phyloP scores from a whole-genome alignment of 2,888 invertebrate species.

The Cyclophora albipunctata region DNA sequence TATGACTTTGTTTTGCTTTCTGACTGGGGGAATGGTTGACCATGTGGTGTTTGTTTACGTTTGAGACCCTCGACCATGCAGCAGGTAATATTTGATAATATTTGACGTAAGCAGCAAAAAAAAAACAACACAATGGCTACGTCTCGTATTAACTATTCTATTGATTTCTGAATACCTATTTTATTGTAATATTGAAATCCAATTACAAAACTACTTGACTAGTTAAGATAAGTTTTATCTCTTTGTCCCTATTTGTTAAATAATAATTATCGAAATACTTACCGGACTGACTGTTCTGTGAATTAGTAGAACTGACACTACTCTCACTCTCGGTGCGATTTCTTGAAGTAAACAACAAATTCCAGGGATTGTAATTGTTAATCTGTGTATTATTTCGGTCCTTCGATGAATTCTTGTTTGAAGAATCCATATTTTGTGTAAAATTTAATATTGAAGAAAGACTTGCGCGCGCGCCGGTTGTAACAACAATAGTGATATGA shows the following conservation, averaged over 20 bases:
- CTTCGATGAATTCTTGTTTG: constrained; percentile 41
- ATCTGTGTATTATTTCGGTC: constrained; percentile 34
- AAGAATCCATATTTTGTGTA: constrained; percentile 46
- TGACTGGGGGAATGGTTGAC: neutral
- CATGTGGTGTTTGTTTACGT: constrained; percentile 11
- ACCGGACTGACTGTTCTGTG: constrained; percentile 51
- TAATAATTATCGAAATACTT: constrained; percentile 16
- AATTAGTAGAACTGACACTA: constrained; percentile 45
- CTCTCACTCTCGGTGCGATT: constrained; percentile 62
- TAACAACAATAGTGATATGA: constrained; percentile 49
- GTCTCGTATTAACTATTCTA: too few relatives aligned
- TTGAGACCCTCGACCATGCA: too few relatives aligned
- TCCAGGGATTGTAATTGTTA: constrained; percentile 57
- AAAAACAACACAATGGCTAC: too few relatives aligned
- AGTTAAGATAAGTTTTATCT: too few relatives aligned
- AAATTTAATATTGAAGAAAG: constrained; percentile 5
- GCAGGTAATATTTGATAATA: too few relatives aligned
- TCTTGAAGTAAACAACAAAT: constrained; percentile 56
- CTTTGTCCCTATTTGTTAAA: neutral
- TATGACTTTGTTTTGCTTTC: constrained; percentile 1
- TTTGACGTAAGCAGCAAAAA: too few relatives aligned
- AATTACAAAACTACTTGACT: neutral
- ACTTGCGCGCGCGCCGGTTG: constrained; percentile 42
- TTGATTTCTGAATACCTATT: too few relatives aligned
- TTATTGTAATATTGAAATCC: neutral